A percentile compares a stretch with the other conserved stretches of the same genome.
Evolutionary conservation across 2,113 vertebrate genomes (phyloP).

Genomic region (Heteronetta atricapilla): DNA sequence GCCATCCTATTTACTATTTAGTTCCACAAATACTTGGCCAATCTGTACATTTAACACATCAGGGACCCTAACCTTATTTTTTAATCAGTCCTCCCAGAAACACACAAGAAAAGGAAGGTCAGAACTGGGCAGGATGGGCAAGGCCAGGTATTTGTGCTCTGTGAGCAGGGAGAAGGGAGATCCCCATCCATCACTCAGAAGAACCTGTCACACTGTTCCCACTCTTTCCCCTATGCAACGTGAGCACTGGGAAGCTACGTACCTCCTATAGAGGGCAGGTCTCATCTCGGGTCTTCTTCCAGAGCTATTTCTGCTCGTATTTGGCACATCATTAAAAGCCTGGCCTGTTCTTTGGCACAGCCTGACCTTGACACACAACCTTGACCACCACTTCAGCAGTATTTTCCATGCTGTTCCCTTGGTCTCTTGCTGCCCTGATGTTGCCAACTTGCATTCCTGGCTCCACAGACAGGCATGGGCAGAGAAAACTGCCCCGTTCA

Average conservation of each 20-base stretch:
- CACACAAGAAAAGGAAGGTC: not conserved
- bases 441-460: not conserved
- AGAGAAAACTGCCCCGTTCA: conserved; percentile 18
- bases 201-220: not conserved
- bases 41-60: rapidly evolving
- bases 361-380: conserved; percentile 34
- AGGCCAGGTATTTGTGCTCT: not conserved
- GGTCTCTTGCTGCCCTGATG: not conserved
- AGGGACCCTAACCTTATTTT: not conserved
- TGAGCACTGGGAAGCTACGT: not conserved
- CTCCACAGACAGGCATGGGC: not conserved
- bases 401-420: not conserved
- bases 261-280: conserved; percentile 8
- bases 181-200: not conserved
- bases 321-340: conserved; percentile 10
- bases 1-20: not conserved
- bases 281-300: not conserved
- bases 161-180: not conserved
- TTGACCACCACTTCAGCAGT: conserved; percentile 25
- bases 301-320: not conserved
- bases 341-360: conserved; percentile 15
- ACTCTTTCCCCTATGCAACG: not conserved
- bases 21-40: not conserved
- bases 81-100: not conserved
- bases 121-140: not conserved